Percentiles rank a stretch among this genome's conserved stretches.
phyloP scores from a whole-genome alignment of 1,140 invertebrate genomes.

The Archegozetes longisetosus region DNA sequence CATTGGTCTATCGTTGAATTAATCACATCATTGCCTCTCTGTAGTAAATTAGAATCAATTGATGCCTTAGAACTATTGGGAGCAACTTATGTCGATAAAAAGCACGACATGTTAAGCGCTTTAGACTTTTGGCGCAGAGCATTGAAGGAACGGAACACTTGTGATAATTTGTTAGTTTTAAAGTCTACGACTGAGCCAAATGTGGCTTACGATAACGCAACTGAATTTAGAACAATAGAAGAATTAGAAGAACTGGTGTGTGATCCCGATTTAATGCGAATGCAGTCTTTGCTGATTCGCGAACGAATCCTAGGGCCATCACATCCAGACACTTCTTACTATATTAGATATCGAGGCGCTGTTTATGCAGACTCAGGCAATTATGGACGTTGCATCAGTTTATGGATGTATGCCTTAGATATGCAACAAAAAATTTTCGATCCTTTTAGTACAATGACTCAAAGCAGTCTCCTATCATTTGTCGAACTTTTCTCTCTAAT shows the following conservation, averaged over 20 bases:
- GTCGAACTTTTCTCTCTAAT: conserved; percentile 89
- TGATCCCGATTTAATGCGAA: conserved; percentile 65
- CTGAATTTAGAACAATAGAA: conserved; percentile 39
- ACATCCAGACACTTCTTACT: conserved; percentile 91
- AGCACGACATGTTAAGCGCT: conserved; percentile 78
- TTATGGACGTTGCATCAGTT: conserved; percentile 71
- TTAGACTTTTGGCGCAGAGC: conserved; percentile 72
- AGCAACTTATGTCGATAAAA: conserved; percentile 93
- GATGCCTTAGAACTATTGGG: conserved; percentile 81
- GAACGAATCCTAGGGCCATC: conserved; percentile 80
- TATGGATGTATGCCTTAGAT: conserved; percentile 93
- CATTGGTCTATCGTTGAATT: conserved; percentile 84
- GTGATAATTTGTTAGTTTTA: neutral
- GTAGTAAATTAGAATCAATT: conserved; percentile 59
- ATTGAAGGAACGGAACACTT: conserved; percentile 49
- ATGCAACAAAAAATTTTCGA: conserved; percentile 78
- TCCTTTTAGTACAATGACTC: conserved; percentile 83
- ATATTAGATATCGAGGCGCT: conserved; percentile 79
- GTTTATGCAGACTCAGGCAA: conserved; percentile 87
- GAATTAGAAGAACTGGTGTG: conserved; percentile 64
- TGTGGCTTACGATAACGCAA: conserved; percentile 1
- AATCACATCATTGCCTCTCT: conserved; percentile 49
- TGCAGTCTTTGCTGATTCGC: conserved; percentile 84
- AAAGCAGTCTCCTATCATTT: conserved; percentile 79
- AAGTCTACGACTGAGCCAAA: neutral